Percentiles rank a stretch among this genome's conserved stretches.
Conservation (phyloP, 2,113 vertebrate species). For the Bostrychus sinensis region DNA sequence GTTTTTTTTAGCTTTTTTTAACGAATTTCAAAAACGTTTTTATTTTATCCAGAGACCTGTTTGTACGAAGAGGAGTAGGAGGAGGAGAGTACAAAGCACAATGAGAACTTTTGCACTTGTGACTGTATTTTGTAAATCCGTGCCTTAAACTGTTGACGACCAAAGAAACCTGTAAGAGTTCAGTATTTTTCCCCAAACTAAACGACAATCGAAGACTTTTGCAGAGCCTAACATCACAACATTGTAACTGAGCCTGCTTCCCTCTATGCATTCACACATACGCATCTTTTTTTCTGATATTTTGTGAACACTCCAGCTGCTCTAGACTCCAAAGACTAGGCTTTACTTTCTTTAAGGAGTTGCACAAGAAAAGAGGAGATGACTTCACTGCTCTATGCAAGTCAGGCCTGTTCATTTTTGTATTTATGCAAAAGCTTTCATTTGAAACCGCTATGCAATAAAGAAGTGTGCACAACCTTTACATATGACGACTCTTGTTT, state of each 20-base stretch:
- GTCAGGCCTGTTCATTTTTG: not conserved
- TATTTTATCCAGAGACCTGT: not conserved
- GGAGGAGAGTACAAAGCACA: constrained; percentile 4
- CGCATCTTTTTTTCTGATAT: not conserved
- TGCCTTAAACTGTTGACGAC: not conserved
- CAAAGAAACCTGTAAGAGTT: not conserved
- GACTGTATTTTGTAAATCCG: constrained; percentile 1
- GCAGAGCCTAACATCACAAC: not conserved
- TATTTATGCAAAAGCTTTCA: not conserved
- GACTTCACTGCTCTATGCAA: constrained; percentile 1
- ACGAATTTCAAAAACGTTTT: not conserved
- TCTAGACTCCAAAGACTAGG: not conserved
- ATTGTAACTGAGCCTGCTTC: too few species aligned
- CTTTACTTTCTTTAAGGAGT: not conserved
- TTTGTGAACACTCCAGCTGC: not conserved
- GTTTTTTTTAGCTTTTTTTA: not conserved
- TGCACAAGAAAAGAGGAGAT: not conserved
- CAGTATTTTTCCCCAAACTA: not conserved
- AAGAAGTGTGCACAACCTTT: not conserved
- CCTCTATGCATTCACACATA: not conserved
- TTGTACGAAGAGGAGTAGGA: too few species aligned
- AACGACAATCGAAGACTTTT: not conserved
- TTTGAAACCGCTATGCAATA: not conserved
- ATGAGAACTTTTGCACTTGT: not conserved
- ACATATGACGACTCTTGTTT: not conserved